phyloP scores from a whole-genome alignment of 1,140 invertebrate species.

The Leptopilina clavipes region DNA sequence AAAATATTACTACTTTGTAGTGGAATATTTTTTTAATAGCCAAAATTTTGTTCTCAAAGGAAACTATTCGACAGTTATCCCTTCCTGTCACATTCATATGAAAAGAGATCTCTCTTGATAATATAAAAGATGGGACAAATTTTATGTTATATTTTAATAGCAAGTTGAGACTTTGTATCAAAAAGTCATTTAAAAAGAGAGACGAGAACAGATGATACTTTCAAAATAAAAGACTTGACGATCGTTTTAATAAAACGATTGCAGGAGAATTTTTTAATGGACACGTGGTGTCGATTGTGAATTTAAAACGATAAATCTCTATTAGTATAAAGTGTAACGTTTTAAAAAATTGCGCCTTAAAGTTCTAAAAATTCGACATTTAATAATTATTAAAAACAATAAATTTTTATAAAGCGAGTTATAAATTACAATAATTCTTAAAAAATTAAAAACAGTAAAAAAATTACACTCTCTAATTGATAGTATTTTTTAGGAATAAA shows the following conservation, averaged over 20 bases:
- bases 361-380: no score
- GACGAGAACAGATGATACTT: neutral
- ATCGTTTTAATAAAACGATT: neutral
- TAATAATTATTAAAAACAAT: no score
- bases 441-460: no score
- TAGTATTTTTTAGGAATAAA: no score
- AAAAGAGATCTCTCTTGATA: conserved; percentile 58
- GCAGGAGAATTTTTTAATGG: neutral
- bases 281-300: neutral
- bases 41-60: conserved; percentile 64
- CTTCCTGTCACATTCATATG: conserved; percentile 51
- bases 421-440: no score
- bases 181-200: conserved; percentile 29
- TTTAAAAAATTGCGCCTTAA: no score
- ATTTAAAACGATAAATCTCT: neutral
- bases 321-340: no score
- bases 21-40: conserved; percentile 66
- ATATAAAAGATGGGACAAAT: conserved; percentile 57
- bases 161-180: conserved; percentile 57
- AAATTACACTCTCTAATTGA: no score
- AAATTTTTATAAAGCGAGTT: no score
- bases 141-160: conserved; percentile 71
- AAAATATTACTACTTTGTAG: conserved; percentile 64
- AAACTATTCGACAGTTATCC: conserved; percentile 59
- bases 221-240: conserved; percentile 17